phyloP scores from a whole-genome alignment of 2,888 invertebrate genomes.

The Lumbricus terrestris region DNA sequence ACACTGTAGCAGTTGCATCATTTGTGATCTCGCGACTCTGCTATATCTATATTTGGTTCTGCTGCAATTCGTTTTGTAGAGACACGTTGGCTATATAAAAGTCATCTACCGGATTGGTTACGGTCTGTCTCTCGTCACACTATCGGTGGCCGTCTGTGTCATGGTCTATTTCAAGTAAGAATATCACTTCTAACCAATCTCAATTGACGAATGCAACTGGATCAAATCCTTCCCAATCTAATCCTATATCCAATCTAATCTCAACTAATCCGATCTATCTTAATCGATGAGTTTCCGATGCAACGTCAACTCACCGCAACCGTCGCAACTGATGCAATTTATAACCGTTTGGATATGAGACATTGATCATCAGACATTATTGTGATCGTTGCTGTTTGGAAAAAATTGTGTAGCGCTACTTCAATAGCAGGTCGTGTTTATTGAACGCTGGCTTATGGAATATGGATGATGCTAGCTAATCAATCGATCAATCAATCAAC shows the following conservation, averaged over 20 bases:
- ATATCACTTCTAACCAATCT: not conserved
- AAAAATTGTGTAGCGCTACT: no score
- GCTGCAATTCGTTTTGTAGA: slow-evolving; percentile 6
- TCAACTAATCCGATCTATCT: no score
- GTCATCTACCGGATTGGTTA: slow-evolving; percentile 26
- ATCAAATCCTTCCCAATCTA: not conserved
- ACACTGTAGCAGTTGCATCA: not conserved
- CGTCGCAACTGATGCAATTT: not conserved
- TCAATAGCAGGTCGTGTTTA: no score
- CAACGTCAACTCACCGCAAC: not conserved
- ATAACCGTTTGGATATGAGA: not conserved
- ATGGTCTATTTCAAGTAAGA: slow-evolving; percentile 27
- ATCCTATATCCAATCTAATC: not conserved
- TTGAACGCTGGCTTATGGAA: no score
- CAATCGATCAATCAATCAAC: no score
- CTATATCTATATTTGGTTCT: not conserved
- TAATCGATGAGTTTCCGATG: no score
- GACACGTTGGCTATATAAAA: slow-evolving; percentile 21
- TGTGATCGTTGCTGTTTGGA: not conserved
- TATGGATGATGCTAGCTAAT: no score
- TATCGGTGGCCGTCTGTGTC: slow-evolving; percentile 24
- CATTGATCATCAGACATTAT: not conserved
- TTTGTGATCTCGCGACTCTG: not conserved
- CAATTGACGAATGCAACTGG: not conserved
- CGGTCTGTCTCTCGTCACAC: slow-evolving; percentile 24